These are phyloP conservation scores for Bacillus rossius DNA, from an alignment of 1,140 invertebrate species.

Conservation along the genomic window DNA sequence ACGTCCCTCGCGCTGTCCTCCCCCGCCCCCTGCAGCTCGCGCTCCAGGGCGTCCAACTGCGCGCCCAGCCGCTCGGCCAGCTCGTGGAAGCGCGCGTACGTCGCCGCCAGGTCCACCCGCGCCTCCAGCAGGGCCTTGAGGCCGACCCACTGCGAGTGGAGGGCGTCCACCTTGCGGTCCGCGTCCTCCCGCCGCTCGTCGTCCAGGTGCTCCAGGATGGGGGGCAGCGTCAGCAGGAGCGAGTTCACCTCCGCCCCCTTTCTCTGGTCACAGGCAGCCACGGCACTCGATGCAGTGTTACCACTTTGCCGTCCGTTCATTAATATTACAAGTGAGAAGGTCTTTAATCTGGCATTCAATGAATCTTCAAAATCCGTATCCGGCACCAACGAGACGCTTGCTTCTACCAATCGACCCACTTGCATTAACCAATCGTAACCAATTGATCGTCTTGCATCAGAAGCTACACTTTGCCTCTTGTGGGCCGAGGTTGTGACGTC, in stretches of 20 bases:
- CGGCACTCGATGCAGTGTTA: constrained; percentile 24
- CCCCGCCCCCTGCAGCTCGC: constrained; percentile 44
- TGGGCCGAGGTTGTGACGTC: too few species aligned
- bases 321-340: too few species aligned
- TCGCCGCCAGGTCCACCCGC: constrained; percentile 55
- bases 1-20: constrained; percentile 48
- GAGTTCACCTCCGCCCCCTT: constrained; percentile 62
- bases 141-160: constrained; percentile 34
- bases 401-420: too few species aligned
- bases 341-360: too few species aligned
- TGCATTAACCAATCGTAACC: too few species aligned
- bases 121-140: constrained; percentile 39
- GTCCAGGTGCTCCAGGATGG: constrained; percentile 60
- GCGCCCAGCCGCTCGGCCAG: constrained; percentile 57
- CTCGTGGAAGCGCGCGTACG: constrained; percentile 70
- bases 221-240: constrained; percentile 53
- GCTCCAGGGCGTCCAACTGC: constrained; percentile 61
- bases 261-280: too few species aligned
- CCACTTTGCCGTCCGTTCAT: too few species aligned
- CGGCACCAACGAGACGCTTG: too few species aligned
- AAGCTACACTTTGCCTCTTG: too few species aligned
- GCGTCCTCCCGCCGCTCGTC: constrained; percentile 58
- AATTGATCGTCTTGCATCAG: too few species aligned
- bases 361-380: too few species aligned
- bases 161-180: constrained; percentile 46